phyloP scores from a whole-genome alignment of 2,797 vertebrate genomes.

The Sylvia borin region DNA sequence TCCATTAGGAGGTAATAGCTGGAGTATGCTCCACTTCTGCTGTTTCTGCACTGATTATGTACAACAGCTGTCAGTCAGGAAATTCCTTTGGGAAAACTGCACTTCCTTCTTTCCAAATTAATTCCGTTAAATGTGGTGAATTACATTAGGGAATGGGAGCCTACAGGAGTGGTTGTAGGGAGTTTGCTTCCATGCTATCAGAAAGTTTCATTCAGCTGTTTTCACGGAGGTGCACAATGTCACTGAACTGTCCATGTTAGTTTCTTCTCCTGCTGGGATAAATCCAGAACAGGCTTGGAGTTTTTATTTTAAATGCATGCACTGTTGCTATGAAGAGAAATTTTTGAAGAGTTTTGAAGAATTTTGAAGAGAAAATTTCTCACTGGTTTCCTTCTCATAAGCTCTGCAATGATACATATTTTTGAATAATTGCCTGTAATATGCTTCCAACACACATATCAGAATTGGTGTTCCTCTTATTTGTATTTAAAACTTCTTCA shows the following conservation, averaged over 20 bases:
- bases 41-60: slow-evolving; percentile 13
- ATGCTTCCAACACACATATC: neutral
- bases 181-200: neutral
- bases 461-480: neutral
- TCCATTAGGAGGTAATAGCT: slow-evolving; percentile 22
- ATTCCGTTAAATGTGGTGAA: slow-evolving; percentile 16
- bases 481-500: neutral
- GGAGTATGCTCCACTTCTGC: neutral
- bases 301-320: neutral
- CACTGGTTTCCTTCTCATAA: neutral
- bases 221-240: neutral
- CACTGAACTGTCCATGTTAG: neutral
- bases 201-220: neutral
- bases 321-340: neutral
- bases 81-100: slow-evolving; percentile 22
- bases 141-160: slow-evolving; percentile 12
- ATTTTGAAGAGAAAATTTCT: neutral
- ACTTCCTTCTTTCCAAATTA: slow-evolving; percentile 43
- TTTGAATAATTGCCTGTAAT: neutral
- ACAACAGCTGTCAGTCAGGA: slow-evolving; percentile 32
- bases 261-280: neutral
- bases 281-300: neutral
- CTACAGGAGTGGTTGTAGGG: neutral
- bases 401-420: neutral
- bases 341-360: no score